Base-by-base conservation (phyloP, 2,888 invertebrate genomes). In the Macrophya alboannulata region DNA sequence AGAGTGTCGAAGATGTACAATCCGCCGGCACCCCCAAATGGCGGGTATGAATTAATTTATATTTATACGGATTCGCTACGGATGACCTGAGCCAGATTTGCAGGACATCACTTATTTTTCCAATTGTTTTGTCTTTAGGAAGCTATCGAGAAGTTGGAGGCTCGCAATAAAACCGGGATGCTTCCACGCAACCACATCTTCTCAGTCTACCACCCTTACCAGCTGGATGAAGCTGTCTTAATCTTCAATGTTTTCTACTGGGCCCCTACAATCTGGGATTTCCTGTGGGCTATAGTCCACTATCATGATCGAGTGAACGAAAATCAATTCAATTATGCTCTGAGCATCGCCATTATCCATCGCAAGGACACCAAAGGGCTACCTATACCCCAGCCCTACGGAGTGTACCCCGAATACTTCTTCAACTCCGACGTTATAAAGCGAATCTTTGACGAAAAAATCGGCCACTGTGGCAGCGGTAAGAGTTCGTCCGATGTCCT, bases 321-420 rank as follows among this genome's bases (percentile, higher is more conserved):
- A 91, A 96, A 95, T 81, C 93, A 97, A 91, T 97, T 95, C 92
- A 94, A 96, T 51, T 96, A 97, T 89, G 95, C 96, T 4, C 92
- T 96, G 84, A 95, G 95, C 85, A 94, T 95, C n/a, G 96, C 96
- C 12, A 94, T 96, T 37, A 92, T 95, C 77, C 96, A 96, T 90
- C 95, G 96, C 74, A 92, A 94, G 10, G 96, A 97, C 89, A 95
- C 95, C 86, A 95, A 95, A 90, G 95, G 31, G 31, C 95, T 86
- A 94, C 97, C 87, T 94, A 95, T 45, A 92, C 97, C n/a, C 97
- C 97, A n/a, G 95, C 97, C 79, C 95, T 96, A 96, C 91, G 97
- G 97, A 93, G 94, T 97, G 88, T 95, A 96, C 92, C 97, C 97
- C 2, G 95, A 96, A 89, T 95, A 95, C 92, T 97, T 96, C 95